Evolutionary conservation across 2,888 invertebrate genomes (phyloP), one percentile per base, ranked within the genome.

Genomic region (Dryobotodes eremita): DNA sequence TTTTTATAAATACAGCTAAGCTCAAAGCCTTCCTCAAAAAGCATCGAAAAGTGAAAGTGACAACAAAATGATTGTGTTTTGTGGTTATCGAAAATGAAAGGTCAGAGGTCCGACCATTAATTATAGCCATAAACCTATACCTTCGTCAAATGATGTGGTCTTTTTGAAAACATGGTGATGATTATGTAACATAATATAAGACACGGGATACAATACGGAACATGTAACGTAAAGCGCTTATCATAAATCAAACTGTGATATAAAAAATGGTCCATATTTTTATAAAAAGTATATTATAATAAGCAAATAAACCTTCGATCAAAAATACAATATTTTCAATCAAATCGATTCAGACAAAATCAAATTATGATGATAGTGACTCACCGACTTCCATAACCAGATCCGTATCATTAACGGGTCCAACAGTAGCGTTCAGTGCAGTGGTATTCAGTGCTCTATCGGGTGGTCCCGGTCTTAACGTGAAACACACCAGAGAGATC

Each of bases 381-480:
- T 92, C 89, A 96, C 96, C 95, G 70, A 91, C 90, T 71, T 94
- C 95, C 71, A 89, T 86, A 10, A 90, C 90, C 10, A 93, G 64
- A 73, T 96, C 96, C 0, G 95, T 95, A 23, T 95, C 94, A 88
- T 95, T 96, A 3, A 88, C 76, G 26, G 94, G 91, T 59, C 90
- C 92, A 42, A 85, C 84, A 1, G 96, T 96, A 17, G 94, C 88
- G 75, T 96, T 96, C 0, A 95, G 73, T 0, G 93, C 92, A 1
- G 96, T 97, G 0, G 92, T 79, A 75, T 96, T 95, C 0, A 94
- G 84, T 0, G 94, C 92, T 76, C 94, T 91, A 50, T 97, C 95
- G 1, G 98, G 98, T 0, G 98, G 99, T 0, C 99, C 99, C 0
- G 99, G 99, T 6, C 99, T 97, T 69, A 99, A 95, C 3, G 98